Evolutionary conservation across 2,888 invertebrate genomes (phyloP).

Genomic region (Platycheirus albimanus): DNA sequence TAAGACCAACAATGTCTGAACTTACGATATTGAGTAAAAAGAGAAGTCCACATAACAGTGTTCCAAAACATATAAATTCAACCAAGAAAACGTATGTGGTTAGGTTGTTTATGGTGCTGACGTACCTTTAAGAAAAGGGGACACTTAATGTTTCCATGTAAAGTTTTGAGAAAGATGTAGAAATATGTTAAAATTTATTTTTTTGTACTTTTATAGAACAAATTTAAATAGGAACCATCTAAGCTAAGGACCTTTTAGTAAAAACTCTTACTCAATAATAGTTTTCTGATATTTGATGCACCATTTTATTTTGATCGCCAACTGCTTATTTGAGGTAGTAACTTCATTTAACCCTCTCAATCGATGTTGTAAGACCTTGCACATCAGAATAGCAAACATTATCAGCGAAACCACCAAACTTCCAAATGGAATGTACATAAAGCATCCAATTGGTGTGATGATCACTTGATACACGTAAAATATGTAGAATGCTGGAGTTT

Average conservation of each 20-base stretch:
- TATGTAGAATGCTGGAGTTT: constrained; percentile 77
- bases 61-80: constrained; percentile 77
- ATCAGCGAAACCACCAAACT: constrained; percentile 78
- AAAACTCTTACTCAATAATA: constrained; percentile 76
- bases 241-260: too few species aligned
- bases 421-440: constrained; percentile 79
- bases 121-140: constrained; percentile 58
- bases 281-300: constrained; percentile 79
- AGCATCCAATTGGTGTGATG: constrained; percentile 79
- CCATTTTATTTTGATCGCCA: constrained; percentile 75
- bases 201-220: too few species aligned
- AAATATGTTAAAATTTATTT: too few species aligned
- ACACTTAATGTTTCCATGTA: too few species aligned
- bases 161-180: too few species aligned
- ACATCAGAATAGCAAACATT: constrained; percentile 78
- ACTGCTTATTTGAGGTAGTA: constrained; percentile 42
- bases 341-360: constrained; percentile 72
- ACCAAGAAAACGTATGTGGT: constrained; percentile 64
- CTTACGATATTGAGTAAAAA: constrained; percentile 79
- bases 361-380: constrained; percentile 77
- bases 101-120: constrained; percentile 75
- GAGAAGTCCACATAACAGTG: constrained; percentile 78
- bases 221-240: too few species aligned
- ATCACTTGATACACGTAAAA: constrained; percentile 77
- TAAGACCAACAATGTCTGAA: background rate